phyloP scores from a whole-genome alignment of 2,888 invertebrate species.

The Galeopsomyia nigrocyanea region DNA sequence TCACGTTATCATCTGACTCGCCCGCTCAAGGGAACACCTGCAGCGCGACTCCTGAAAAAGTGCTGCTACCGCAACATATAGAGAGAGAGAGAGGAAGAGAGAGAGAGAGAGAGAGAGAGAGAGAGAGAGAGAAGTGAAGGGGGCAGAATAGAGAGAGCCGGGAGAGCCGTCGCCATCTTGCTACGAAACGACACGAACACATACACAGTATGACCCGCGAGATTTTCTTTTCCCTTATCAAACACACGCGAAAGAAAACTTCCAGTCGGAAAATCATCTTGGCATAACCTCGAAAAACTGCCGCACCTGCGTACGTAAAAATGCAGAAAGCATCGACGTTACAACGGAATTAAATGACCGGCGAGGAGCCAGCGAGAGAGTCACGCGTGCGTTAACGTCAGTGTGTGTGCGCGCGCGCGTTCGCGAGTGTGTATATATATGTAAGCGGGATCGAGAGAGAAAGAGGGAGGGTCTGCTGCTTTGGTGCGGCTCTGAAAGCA shows the following conservation, averaged over 20 bases:
- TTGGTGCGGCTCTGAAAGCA: constrained; percentile 42
- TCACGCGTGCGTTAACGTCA: background rate
- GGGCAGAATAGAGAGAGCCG: constrained; percentile 19
- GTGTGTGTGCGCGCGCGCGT: background rate
- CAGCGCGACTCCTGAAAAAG: background rate
- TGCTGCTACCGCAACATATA: background rate
- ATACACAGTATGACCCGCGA: constrained; percentile 3
- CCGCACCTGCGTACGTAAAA: background rate
- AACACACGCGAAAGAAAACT: background rate
- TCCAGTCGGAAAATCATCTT: background rate
- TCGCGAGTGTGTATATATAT: constrained; percentile 7
- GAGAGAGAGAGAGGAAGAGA: constrained; percentile 44
- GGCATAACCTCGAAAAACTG: constrained; percentile 7
- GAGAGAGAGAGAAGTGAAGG: constrained; percentile 17
- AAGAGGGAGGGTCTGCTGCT: constrained; percentile 13
- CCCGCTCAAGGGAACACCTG: constrained; percentile 26
- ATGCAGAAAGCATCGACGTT: background rate
- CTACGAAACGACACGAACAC: constrained; percentile 2
- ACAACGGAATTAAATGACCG: background rate
- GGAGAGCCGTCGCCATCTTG: constrained; percentile 29
- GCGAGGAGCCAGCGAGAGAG: background rate
- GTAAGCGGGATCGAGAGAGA: constrained; percentile 21
- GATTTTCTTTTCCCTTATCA: background rate
- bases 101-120: constrained; percentile 49
- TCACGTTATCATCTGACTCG: background rate